Conservation (phyloP, 1,140 invertebrate genomes). For the Linepithema humile region DNA sequence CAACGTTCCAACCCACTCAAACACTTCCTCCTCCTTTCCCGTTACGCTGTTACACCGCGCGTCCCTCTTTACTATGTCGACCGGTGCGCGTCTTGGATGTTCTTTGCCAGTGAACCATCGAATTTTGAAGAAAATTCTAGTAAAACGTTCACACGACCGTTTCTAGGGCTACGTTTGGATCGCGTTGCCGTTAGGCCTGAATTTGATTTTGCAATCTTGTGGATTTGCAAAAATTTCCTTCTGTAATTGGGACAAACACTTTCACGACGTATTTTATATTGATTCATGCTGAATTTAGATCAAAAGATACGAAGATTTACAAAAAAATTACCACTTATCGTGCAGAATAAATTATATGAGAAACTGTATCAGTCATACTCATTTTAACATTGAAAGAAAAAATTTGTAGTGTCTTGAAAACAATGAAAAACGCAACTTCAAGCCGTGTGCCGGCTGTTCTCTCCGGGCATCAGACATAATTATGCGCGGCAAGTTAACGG, state of each 20-base stretch:
- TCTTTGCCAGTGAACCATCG: slow-evolving; percentile 1
- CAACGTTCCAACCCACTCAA: slow-evolving; percentile 61
- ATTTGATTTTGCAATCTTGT: background rate
- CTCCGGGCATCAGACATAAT: slow-evolving; percentile 4
- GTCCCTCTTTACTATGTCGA: background rate
- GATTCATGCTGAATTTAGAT: background rate
- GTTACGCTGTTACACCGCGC: background rate
- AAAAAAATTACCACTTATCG: background rate
- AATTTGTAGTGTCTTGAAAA: background rate
- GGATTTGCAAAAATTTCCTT: background rate
- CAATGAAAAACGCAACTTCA: background rate
- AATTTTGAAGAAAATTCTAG: slow-evolving; percentile 14
- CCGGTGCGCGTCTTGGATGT: slow-evolving; percentile 13
- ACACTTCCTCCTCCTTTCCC: slow-evolving; percentile 26
- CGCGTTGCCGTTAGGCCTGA: too few species aligned
- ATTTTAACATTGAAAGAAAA: background rate
- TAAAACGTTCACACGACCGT: background rate
- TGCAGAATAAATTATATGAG: background rate
- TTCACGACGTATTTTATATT: background rate
- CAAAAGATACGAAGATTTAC: background rate
- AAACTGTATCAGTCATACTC: background rate
- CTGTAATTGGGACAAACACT: background rate
- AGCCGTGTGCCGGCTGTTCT: background rate
- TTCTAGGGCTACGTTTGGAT: background rate
- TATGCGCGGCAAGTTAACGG: background rate